A percentile compares a stretch with the other conserved stretches of the same genome.
phyloP scores from a whole-genome alignment of 2,888 invertebrate species.

The Ligdia adustata region DNA sequence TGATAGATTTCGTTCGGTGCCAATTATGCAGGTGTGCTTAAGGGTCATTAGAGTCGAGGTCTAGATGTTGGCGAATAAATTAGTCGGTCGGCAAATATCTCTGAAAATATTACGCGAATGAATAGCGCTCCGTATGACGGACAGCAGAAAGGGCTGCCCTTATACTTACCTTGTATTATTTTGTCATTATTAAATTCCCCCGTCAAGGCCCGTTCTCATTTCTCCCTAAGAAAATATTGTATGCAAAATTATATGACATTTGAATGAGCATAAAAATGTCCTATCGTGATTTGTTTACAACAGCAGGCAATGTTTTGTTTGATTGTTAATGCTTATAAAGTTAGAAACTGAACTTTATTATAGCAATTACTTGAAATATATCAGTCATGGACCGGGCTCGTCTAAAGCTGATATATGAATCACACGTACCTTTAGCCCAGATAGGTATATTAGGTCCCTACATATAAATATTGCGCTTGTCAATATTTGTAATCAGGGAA shows the following conservation, averaged over 20 bases:
- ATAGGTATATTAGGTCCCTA: no score
- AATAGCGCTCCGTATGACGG: conserved; percentile 80
- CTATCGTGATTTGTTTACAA: conserved; percentile 68
- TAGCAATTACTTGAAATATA: no score
- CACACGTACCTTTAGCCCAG: no score
- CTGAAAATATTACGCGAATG: conserved; percentile 79
- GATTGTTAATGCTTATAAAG: conserved; percentile 40
- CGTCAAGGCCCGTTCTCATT: conserved; percentile 80
- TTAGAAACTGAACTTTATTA: conserved; percentile 34
- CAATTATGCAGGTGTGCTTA: conserved; percentile 22
- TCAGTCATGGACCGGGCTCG: no score
- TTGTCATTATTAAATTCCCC: conserved; percentile 84
- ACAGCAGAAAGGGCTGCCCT: conserved; percentile 82
- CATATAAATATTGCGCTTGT: no score
- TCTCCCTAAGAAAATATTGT: conserved; percentile 80
- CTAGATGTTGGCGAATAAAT: conserved; percentile 57
- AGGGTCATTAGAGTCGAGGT: conserved; percentile 11
- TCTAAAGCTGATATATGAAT: no score
- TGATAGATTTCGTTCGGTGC: conserved; percentile 29
- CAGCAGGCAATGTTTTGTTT: conserved; percentile 45
- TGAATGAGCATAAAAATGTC: conserved; percentile 79
- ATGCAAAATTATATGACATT: conserved; percentile 84
- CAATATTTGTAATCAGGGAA: no score
- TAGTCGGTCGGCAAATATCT: conserved; percentile 75
- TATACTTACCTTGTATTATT: conserved; percentile 82